Evolutionary conservation across 2,888 invertebrate species (phyloP), one percentile per base, ranked within the genome.

Genomic region (Pristionchus exspectatus): DNA sequence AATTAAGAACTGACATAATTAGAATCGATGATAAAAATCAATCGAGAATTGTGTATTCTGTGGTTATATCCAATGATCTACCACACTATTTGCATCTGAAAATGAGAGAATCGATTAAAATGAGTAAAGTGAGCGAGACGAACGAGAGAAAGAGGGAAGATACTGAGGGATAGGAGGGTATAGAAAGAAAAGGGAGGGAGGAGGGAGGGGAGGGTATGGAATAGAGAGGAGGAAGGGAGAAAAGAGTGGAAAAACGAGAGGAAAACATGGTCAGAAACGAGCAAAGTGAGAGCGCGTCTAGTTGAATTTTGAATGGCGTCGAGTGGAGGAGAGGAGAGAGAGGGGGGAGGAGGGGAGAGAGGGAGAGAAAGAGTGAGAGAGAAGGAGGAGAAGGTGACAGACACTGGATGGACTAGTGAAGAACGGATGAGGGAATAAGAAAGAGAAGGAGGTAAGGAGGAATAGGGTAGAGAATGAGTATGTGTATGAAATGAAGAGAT

Each of bases 101-200:
- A 38, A 30, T 50, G 44, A 74, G 2, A 21, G 21, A 33, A 74
- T 74, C 72, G 85, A 63, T 33, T 30, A 59, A 14, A 56, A 33
- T n/a, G 59, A 59, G 44, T 33, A 44, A 85, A 85, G 33, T 33
- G 85, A 30, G 21, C 10, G 85, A 85, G 44, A 30, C 10, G 85
- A 27, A 85, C 56, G 85, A 85, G 59, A 30, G 33, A 54, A 50
- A 50, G 81, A 50, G 81, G 33, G 81, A 81, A 81, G 59, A 66
- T 24, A 87, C 69, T 33, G 72, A 74, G 16, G 69, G 30, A 72
- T 56, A 38, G 16, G 74, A 81, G 27, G 56, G 90, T 2, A 86
- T 38, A 16, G 88, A 90, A 44, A 90, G 38, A 16, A 85, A 87
- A 5, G 91, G 87, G 84, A 89, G 89, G 87, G 72, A 85, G 89